Base-by-base conservation (phyloP, 1,140 invertebrate species). In the Aleiodes sp. region DNA sequence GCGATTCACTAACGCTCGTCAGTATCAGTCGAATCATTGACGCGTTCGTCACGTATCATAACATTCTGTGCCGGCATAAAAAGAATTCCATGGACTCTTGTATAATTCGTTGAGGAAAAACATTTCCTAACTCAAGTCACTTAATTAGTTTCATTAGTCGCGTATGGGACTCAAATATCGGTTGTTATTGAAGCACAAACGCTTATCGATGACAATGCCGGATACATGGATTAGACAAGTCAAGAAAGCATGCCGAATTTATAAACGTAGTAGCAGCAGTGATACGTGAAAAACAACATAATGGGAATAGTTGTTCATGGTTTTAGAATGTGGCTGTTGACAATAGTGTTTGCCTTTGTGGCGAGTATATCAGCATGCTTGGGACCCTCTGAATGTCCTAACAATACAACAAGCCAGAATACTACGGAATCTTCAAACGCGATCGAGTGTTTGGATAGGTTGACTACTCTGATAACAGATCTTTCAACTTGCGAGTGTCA, bases 311-410 rank as follows among this genome's bases (percentile, higher is more conserved):
- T 69, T 21, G 31, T 63, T 10, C 46, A 43, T 61, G 41, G n/a
- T 60, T n/a, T 35, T 56, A 31, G 60, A 28, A 69, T 69, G 67
- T 69, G 67, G 67, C 60, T 69, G n/a, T 63, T 69, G 29, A 70
- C 28, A 46, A n/a, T 60, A 37, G 65, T 59, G 16, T 7, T 63
- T 60, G 71, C 46, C 66, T 52, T 70, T 16, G 41, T 59, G 64
- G 61, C 64, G 59, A 70, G 62, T 61, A 62, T 64, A 29, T 61
- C 66, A 4, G 66, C 66, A 21, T 68, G 66, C 21, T 12, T 29
- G 4, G 66, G 66, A 35, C 59, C 66, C 26, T 43, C 29, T 12
- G 59, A 68, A 28, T 68, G 37, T 21, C n/a, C 29, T 12, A 69
- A 62, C 12, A 63, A 24, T 19, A 60, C 31, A 10, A 56, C 16